phyloP scores from a whole-genome alignment of 2,888 invertebrate species.

The Amphipyra berbera region DNA sequence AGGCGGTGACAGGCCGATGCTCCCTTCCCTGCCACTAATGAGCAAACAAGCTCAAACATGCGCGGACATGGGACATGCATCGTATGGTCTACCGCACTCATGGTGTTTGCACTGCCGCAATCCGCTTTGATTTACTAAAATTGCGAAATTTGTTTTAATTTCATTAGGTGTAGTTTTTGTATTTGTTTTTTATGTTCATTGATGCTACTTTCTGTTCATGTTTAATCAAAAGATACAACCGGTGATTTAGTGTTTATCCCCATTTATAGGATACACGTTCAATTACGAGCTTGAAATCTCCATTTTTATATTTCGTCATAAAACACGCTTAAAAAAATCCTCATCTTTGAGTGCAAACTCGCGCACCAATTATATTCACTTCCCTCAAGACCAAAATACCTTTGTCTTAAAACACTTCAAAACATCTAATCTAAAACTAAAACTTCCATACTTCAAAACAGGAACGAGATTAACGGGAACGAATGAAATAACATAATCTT shows the following conservation, averaged over 20 bases:
- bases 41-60: slow-evolving; percentile 73
- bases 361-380: slow-evolving; percentile 33
- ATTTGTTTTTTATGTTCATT: slow-evolving; percentile 7
- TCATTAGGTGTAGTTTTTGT: slow-evolving; percentile 11
- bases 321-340: slow-evolving; percentile 5
- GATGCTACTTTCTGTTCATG: neutral
- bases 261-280: neutral
- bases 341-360: slow-evolving; percentile 17
- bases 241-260: neutral
- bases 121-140: slow-evolving; percentile 57
- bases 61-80: slow-evolving; percentile 49
- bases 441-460: slow-evolving; percentile 45
- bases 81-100: slow-evolving; percentile 63
- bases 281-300: neutral
- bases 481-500: slow-evolving; percentile 69
- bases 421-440: slow-evolving; percentile 53
- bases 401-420: slow-evolving; percentile 26
- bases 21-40: slow-evolving; percentile 76
- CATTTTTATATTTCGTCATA: neutral
- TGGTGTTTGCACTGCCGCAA: slow-evolving; percentile 59
- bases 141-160: slow-evolving; percentile 36
- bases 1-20: slow-evolving; percentile 60
- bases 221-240: too few relatives aligned
- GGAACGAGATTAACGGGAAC: slow-evolving; percentile 55
- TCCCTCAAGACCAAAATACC: slow-evolving; percentile 29